Evolutionary conservation across 2,888 invertebrate genomes (phyloP).

Genomic region (Drosophila kanekoi): DNA sequence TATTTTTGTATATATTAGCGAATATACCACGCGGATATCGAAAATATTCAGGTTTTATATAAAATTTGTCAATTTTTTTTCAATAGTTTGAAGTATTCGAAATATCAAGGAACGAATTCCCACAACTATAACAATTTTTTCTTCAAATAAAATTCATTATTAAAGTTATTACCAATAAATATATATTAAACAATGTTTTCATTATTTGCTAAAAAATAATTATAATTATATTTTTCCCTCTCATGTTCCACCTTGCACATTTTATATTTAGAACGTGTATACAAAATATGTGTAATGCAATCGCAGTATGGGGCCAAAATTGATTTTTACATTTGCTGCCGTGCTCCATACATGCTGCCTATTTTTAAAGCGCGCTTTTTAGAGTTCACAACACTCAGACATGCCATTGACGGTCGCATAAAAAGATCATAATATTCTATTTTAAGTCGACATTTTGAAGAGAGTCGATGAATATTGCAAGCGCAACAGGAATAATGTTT

Average conservation of each 20-base stretch:
- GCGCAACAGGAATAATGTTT: constrained; percentile 31
- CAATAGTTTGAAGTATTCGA: too few relatives aligned
- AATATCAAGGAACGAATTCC: too few relatives aligned
- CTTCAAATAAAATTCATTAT: too few relatives aligned
- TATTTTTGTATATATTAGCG: too few relatives aligned
- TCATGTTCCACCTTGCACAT: constrained; percentile 17
- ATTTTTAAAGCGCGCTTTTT: constrained; percentile 46
- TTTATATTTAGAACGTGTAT: constrained; percentile 5
- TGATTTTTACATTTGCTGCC: constrained; percentile 51
- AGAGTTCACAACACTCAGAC: constrained; percentile 53
- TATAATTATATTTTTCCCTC: background rate
- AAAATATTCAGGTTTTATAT: too few relatives aligned
- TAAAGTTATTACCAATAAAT: too few relatives aligned
- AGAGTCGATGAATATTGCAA: constrained; percentile 50
- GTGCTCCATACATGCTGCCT: constrained; percentile 22
- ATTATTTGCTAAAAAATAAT: background rate
- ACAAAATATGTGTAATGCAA: constrained; percentile 2
- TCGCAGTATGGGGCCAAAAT: constrained; percentile 77
- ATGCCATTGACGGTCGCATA: constrained; percentile 34
- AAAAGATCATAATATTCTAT: constrained; percentile 74
- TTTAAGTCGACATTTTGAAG: constrained; percentile 70
- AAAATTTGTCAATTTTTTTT: too few relatives aligned
- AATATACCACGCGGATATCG: too few relatives aligned
- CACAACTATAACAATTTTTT: too few relatives aligned
- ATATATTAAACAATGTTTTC: background rate